Conservation (phyloP, 1,140 invertebrate genomes). For the Danaus plexippus region DNA sequence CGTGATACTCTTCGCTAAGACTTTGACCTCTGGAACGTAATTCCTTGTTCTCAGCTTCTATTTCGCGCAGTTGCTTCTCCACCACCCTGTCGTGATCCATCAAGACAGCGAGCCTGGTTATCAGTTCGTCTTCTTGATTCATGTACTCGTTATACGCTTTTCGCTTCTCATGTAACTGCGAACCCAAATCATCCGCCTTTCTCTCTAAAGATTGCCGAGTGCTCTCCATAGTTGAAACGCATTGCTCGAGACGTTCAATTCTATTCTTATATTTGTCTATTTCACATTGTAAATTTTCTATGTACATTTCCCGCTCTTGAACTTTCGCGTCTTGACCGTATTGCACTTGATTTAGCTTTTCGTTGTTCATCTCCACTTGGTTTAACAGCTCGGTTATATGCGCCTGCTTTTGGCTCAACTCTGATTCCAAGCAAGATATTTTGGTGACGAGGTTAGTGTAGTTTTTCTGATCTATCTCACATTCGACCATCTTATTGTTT, state of each 20-base stretch:
- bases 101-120: constrained; percentile 69
- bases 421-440: constrained; percentile 57
- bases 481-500: constrained; percentile 57
- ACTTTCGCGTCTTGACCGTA: constrained; percentile 75
- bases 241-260: constrained; percentile 74
- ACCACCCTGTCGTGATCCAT: constrained; percentile 73
- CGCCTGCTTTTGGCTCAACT: constrained; percentile 54
- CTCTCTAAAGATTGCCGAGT: constrained; percentile 70
- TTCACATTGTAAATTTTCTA: constrained; percentile 80
- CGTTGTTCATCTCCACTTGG: constrained; percentile 46
- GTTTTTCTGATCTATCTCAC: constrained; percentile 62
- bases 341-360: constrained; percentile 48
- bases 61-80: constrained; percentile 70
- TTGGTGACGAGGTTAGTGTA: constrained; percentile 54
- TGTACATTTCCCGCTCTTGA: constrained; percentile 80
- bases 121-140: constrained; percentile 71
- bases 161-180: constrained; percentile 71
- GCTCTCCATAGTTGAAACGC: constrained; percentile 71
- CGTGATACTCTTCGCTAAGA: constrained; percentile 59
- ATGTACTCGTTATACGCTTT: constrained; percentile 71
- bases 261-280: constrained; percentile 75
- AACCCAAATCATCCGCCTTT: constrained; percentile 70
- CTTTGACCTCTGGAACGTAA: constrained; percentile 65
- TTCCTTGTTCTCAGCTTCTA: constrained; percentile 73
- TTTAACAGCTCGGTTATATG: constrained; percentile 45